Base-by-base conservation (phyloP, 2,797 vertebrate species). In the Thaleichthys pacificus region DNA sequence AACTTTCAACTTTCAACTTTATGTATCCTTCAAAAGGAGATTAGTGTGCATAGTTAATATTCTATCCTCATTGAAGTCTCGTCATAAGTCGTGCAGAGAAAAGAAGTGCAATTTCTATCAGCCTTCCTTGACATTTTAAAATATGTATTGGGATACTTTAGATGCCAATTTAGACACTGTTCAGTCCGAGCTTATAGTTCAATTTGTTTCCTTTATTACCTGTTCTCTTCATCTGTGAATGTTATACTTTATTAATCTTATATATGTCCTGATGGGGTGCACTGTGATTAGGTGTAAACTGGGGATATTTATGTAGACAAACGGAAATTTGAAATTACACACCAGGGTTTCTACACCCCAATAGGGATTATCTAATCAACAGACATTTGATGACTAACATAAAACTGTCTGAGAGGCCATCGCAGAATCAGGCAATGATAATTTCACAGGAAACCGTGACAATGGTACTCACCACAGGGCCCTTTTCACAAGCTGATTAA, bases 401-500 rank as follows among this genome's bases (percentile, higher is more conserved):
- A 24, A 58, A 35, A 35, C 3, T 4, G 21, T 47, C 49, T 5
- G 35, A 63, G 49, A 24, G 4, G 47, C 30, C 54, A 7, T 68
- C 47, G 17, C 66, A 72, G 54, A 77, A 71, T 77, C 67, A 73
- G 74, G 80, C 15, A 67, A 26, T 80, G 11, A 47, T 47, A 49
- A 74, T 81, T 51, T 61, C 28, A 61, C 75, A 82, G 82, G 84
- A 89, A 80, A 73, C 70, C 62, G 70, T 75, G 77, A 75, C 70
- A 56, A 69, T 54, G 49, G 76, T 75, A 68, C 57, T 80, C 85
- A 68, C 79, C 77, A 49, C 81, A 67, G 85, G 86, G 68, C 1
- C 49, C 66, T 4, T 2, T 69, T 84, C 54, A 47, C 67, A 74
- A 75, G 19, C 77, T 84, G 80, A 86, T 87, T 86, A 80, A 81